Base-by-base conservation (phyloP, 2,888 invertebrate species). In the Acleris emargana region DNA sequence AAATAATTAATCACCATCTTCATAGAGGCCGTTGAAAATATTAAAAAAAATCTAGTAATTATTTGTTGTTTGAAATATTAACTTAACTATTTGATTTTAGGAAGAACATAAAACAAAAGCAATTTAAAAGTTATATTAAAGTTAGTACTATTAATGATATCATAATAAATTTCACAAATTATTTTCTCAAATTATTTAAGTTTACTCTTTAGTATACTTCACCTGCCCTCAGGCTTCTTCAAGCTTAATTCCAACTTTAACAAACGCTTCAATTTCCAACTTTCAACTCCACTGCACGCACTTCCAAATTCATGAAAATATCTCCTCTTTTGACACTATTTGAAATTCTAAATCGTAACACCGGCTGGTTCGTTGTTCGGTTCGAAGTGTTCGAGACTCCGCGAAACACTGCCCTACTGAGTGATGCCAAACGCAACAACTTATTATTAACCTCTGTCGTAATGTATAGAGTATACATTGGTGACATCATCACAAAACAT, bases 401-500 rank as follows among this genome's bases (percentile, higher is more conserved):
- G 82, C 77, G 77, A 73, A 79, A 82, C 76, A 82, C 74, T 81
- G 84, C 79, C 81, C 83, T 75, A 83, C 80, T 82, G 82, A 73
- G 73, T 73, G 83, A 82, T 87, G 87, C 87, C 88, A 88, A 88
- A 77, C 81, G 80, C 77, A 78, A 76, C 74, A 74, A 78, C 80
- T 80, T 88, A 89, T 88, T 87, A 87, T 87, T 87, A 88, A 86
- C 83, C 75, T 71, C 74, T 89, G 83, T 83, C 83, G 87, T 83
- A 89, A 88, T 78, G 71, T 68, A 62, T 73, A 45, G 43, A 38
- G 67, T 75, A 71, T 75, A 79, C 68, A 70, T 73, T 57, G 71
- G 78, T 91, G 89, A 90, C 87, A 87, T 90, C 89, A 90, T 78
- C 74, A 74, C 75, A 78, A 76, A 81, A 83, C 81, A 78, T 72